A percentile compares a stretch with the other conserved stretches of the same genome.
phyloP scores from a whole-genome alignment of 2,888 invertebrate species.

The Theretra japonica region DNA sequence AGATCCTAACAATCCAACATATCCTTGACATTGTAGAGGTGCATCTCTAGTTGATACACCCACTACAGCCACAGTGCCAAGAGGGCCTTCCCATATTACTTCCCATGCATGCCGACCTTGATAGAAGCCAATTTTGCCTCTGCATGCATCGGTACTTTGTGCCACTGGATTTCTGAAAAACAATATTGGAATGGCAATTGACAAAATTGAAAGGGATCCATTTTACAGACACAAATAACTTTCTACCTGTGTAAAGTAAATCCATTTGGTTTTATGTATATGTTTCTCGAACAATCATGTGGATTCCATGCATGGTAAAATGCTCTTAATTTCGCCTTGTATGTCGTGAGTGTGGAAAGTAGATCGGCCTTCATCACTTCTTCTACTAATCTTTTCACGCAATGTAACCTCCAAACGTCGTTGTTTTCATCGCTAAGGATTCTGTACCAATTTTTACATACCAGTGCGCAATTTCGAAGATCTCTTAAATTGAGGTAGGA shows the following conservation, averaged over 20 bases:
- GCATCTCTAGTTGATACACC: constrained; percentile 98
- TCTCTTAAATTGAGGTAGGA: constrained; percentile 95
- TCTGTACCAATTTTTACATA: constrained; percentile 96
- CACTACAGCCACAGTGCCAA: constrained; percentile 99
- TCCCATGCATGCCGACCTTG: constrained; percentile 98
- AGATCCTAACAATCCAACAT: constrained; percentile 96
- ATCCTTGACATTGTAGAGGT: constrained; percentile 96
- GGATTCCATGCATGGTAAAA: constrained; percentile 99
- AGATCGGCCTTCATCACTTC: constrained; percentile 95
- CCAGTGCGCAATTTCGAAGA: constrained; percentile 94
- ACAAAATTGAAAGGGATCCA: constrained; percentile 3
- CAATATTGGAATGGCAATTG: constrained; percentile 25
- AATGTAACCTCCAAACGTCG: constrained; percentile 97
- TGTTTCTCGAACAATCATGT: constrained; percentile 97
- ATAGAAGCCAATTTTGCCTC: constrained; percentile 95
- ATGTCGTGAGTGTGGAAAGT: constrained; percentile 93
- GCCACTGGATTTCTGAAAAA: constrained; percentile 95
- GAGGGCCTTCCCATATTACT: constrained; percentile 98
- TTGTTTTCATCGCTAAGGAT: constrained; percentile 96
- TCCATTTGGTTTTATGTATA: constrained; percentile 98
- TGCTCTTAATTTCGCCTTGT: constrained; percentile 96
- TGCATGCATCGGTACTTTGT: constrained; percentile 98
- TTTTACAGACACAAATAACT: not conserved
- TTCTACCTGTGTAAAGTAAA: constrained; percentile 95
- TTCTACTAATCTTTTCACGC: constrained; percentile 93